phyloP scores from a whole-genome alignment of 2,113 vertebrate genomes.

The Tylochromis polylepis region DNA sequence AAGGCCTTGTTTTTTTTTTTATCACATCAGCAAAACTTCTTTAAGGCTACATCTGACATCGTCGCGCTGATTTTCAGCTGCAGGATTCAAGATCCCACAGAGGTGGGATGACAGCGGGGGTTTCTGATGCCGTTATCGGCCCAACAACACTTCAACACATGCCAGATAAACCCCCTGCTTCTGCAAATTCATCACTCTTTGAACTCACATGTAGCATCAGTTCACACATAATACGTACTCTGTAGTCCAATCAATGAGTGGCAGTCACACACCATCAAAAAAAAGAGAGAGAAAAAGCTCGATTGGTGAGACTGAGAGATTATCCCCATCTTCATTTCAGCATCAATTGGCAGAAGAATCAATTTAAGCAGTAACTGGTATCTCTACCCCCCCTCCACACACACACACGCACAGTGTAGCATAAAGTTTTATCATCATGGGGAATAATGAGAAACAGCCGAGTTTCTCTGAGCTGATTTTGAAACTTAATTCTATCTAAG shows the following conservation, averaged over 20 bases:
- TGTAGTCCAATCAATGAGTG: constrained; percentile 27
- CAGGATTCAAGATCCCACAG: neutral
- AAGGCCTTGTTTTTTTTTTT: constrained; percentile 22
- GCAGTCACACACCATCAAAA: constrained; percentile 26
- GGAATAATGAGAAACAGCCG: constrained; percentile 13
- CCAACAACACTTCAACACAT: constrained; percentile 10
- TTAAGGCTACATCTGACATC: constrained; percentile 37
- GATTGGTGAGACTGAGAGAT: constrained; percentile 31
- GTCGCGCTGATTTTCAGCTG: constrained; percentile 2
- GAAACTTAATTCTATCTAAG: constrained; percentile 39
- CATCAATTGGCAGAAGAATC: constrained; percentile 55
- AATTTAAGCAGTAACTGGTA: constrained; percentile 46
- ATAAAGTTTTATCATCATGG: constrained; percentile 39
- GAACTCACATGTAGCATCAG: constrained; percentile 16
- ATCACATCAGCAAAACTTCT: constrained; percentile 33
- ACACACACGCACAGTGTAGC: neutral
- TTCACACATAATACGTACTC: constrained; percentile 20
- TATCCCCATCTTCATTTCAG: constrained; percentile 47
- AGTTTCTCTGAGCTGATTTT: constrained; percentile 26
- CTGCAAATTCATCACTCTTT: constrained; percentile 31
- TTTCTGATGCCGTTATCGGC: constrained; percentile 23
- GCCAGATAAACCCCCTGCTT: constrained; percentile 34
- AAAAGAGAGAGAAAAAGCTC: neutral
- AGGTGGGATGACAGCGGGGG: constrained; percentile 10
- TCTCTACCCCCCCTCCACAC: constrained; percentile 17